These are phyloP conservation scores for Sylvilagus floridanus DNA, from an alignment of 2,797 vertebrate species.

Conservation along the genomic window DNA sequence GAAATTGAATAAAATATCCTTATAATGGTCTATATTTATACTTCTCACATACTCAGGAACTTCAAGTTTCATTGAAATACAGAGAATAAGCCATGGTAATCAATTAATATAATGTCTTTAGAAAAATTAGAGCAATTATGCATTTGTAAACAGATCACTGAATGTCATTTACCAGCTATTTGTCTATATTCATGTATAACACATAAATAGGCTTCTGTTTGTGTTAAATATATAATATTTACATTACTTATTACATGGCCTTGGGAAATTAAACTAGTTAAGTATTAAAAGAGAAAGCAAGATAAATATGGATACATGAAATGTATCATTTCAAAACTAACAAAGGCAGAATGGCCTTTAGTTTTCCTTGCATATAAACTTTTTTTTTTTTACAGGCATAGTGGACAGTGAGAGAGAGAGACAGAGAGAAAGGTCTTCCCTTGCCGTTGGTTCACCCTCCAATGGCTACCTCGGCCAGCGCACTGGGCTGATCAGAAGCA, in stretches of 20 bases:
- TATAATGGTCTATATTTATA: neutral
- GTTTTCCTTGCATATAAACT: neutral
- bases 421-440: too few species aligned
- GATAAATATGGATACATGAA: neutral
- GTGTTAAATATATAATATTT: too few species aligned
- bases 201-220: too few species aligned
- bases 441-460: too few species aligned
- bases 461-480: too few species aligned
- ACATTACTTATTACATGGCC: neutral
- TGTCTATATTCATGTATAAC: too few species aligned
- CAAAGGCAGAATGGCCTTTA: neutral
- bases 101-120: neutral
- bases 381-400: too few species aligned
- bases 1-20: slow-evolving; percentile 49
- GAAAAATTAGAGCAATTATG: slow-evolving; percentile 50
- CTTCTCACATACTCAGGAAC: neutral
- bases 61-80: neutral
- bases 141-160: neutral
- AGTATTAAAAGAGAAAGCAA: neutral
- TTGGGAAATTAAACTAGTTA: neutral
- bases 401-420: too few species aligned
- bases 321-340: neutral
- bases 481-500: too few species aligned
- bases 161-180: neutral
- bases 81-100: neutral